Conservation (phyloP, 2,888 invertebrate species). For the Epinotia brunnichana region DNA sequence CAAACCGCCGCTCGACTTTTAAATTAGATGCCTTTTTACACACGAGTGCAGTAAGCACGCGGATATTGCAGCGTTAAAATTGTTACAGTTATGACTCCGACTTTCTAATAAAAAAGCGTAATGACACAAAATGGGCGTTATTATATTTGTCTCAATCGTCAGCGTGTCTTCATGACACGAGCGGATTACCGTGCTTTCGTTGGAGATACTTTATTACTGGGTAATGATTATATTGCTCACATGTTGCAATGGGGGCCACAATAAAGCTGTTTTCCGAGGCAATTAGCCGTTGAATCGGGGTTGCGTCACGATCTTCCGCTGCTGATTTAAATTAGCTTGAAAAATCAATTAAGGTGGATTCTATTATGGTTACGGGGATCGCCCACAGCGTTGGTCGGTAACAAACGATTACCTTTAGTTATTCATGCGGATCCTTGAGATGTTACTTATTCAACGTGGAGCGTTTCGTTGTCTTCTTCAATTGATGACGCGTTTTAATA, state of each 20-base stretch:
- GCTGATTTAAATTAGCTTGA: conserved; percentile 39
- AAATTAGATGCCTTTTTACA: conserved; percentile 75
- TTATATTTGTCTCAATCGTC: conserved; percentile 43
- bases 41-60: conserved; percentile 60
- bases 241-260: conserved; percentile 29
- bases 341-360: conserved; percentile 40
- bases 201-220: conserved; percentile 35
- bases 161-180: conserved; percentile 37
- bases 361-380: conserved; percentile 48
- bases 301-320: conserved; percentile 40
- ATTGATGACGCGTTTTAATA: conserved; percentile 49
- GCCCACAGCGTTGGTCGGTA: conserved; percentile 67
- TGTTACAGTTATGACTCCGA: conserved; percentile 66
- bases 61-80: conserved; percentile 61
- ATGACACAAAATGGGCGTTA: conserved; percentile 44
- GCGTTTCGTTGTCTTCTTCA: conserved; percentile 6
- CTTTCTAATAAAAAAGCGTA: conserved; percentile 62
- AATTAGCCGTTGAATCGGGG: conserved; percentile 42
- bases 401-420: conserved; percentile 43
- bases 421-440: conserved; percentile 28
- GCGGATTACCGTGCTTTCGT: conserved; percentile 22
- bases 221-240: conserved; percentile 38
- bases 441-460: conserved; percentile 10
- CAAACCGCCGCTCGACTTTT: conserved; percentile 70
- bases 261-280: conserved; percentile 43